phyloP scores from a whole-genome alignment of 2,797 vertebrate genomes.

The Premnoplex brunnescens region DNA sequence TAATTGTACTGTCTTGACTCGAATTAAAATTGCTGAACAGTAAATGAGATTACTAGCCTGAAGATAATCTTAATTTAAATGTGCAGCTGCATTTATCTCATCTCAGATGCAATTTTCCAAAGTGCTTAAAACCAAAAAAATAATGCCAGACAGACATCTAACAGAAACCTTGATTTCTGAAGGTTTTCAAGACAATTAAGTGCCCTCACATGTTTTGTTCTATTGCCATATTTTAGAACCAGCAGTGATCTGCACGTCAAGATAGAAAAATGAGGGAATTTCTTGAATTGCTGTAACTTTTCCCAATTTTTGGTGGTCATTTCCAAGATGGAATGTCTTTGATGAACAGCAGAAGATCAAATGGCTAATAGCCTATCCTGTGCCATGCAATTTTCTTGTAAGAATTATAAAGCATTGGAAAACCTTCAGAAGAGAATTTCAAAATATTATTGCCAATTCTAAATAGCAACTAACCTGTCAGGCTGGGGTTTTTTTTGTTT shows the following conservation, averaged over 20 bases:
- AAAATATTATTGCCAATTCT: background rate
- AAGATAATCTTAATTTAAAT: conserved; percentile 76
- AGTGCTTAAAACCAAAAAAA: conserved; percentile 48
- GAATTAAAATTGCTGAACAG: conserved; percentile 77
- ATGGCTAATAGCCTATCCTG: background rate
- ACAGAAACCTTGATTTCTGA: conserved; percentile 49
- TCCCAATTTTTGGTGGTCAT: background rate
- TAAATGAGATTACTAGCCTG: conserved; percentile 74
- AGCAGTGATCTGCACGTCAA: conserved; percentile 27
- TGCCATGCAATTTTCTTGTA: background rate
- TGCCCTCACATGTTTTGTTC: conserved; percentile 1
- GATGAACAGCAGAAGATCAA: background rate
- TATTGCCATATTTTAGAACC: background rate
- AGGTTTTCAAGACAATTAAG: conserved; percentile 58
- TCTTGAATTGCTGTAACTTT: background rate
- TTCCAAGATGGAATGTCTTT: background rate
- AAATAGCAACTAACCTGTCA: background rate
- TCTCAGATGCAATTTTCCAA: conserved; percentile 67
- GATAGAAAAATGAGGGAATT: background rate
- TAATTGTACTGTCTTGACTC: conserved; percentile 77
- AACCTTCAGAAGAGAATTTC: background rate
- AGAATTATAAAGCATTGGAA: background rate
- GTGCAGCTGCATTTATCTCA: conserved; percentile 67
- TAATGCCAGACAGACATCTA: background rate
- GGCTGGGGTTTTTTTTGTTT: background rate